phyloP scores from a whole-genome alignment of 2,797 vertebrate genomes.

The Enteromius viviparus region DNA sequence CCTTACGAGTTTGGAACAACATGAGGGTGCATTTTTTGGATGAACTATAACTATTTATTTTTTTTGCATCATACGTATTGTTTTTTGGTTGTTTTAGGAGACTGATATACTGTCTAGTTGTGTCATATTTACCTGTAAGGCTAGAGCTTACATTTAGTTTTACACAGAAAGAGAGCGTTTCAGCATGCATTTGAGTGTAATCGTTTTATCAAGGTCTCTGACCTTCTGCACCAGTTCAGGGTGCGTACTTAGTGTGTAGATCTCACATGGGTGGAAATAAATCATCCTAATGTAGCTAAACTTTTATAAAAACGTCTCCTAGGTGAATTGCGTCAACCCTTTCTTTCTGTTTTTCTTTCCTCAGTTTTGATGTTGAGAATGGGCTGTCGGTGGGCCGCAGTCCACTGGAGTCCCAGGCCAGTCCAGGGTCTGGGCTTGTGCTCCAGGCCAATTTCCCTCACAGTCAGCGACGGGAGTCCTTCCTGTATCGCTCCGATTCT shows the following conservation, averaged over 20 bases:
- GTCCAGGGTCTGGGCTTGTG: constrained; percentile 81
- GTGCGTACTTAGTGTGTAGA: neutral
- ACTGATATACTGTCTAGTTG: neutral
- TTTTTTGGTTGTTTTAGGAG: neutral
- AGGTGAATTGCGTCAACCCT: neutral
- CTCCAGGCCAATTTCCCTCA: constrained; percentile 83
- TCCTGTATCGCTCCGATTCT: constrained; percentile 93
- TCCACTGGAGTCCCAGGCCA: constrained; percentile 81
- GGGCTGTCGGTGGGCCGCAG: constrained; percentile 80
- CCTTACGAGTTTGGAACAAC: no score
- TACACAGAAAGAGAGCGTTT: neutral
- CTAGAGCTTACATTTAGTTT: constrained; percentile 32
- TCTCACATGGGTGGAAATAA: neutral
- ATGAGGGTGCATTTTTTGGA: no score
- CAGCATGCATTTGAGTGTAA: neutral
- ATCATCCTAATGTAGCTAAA: neutral
- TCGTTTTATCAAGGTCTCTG: constrained; percentile 11
- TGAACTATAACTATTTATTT: no score
- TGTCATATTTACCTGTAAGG: constrained; percentile 10
- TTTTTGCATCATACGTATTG: neutral
- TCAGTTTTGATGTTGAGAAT: constrained; percentile 93
- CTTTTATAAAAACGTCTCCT: neutral
- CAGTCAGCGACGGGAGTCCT: constrained; percentile 90
- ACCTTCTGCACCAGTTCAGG: neutral
- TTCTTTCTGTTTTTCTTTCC: constrained; percentile 39